A percentile compares a stretch with the other conserved stretches of the same genome.
Evolutionary conservation across 1,140 invertebrate species (phyloP).

Genomic region (Papilio aristodemus): DNA sequence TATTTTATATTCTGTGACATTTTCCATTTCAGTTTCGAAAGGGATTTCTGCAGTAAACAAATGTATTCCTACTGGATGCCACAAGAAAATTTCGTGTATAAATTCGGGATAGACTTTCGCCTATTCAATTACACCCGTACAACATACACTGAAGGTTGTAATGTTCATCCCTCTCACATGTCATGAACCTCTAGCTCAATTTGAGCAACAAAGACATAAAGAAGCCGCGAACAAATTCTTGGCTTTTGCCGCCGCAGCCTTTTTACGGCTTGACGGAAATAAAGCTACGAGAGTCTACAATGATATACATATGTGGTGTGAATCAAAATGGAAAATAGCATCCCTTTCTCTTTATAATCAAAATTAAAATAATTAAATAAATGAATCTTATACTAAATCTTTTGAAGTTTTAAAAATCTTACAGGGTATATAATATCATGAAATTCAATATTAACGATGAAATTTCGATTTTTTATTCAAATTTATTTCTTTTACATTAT

Average conservation of each 20-base stretch:
- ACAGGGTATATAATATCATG: no score
- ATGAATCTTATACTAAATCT: no score
- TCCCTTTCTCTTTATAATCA: no score
- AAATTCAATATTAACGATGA: no score
- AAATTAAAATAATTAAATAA: no score
- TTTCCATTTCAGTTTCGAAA: background rate
- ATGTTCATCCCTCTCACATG: background rate
- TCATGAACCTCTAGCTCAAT: constrained; percentile 8
- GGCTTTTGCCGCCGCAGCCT: constrained; percentile 44
- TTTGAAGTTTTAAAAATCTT: no score
- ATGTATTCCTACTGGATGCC: background rate
- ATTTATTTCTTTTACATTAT: no score
- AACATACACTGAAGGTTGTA: background rate
- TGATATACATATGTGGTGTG: background rate
- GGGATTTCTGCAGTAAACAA: constrained; percentile 9
- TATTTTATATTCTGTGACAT: background rate
- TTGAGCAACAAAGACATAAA: constrained; percentile 42
- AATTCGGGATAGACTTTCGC: constrained; percentile 3
- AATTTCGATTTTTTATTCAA: no score
- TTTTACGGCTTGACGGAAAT: constrained; percentile 53
- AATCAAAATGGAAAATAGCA: no score
- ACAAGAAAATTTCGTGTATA: constrained; percentile 18
- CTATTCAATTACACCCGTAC: constrained; percentile 13
- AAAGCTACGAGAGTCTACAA: constrained; percentile 40
- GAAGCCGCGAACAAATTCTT: constrained; percentile 46